phyloP scores from a whole-genome alignment of 1,140 invertebrate genomes.

The Proctacanthus coquilletti region DNA sequence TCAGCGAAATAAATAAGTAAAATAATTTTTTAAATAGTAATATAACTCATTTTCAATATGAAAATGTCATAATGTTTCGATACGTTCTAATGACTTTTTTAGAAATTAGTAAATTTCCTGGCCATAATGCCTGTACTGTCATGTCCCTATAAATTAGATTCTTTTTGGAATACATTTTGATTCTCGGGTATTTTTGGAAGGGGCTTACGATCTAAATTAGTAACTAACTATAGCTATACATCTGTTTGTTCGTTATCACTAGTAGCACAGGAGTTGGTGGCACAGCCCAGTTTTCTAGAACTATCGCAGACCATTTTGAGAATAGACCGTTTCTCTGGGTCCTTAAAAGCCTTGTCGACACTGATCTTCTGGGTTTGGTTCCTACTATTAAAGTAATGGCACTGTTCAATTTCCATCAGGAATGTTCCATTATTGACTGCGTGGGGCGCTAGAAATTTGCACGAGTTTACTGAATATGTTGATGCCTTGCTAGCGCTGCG shows the following conservation, averaged over 20 bases:
- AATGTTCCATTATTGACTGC: neutral
- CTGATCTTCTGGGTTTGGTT: neutral
- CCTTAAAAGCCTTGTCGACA: neutral
- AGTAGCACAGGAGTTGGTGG: neutral
- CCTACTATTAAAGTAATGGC: neutral
- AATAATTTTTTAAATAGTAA: too few relatives aligned
- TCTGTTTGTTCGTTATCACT: constrained; percentile 1
- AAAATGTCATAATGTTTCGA: too few relatives aligned
- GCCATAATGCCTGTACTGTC: too few relatives aligned
- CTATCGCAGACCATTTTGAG: constrained; percentile 1
- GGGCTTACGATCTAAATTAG: too few relatives aligned
- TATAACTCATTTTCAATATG: too few relatives aligned
- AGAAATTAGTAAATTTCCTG: too few relatives aligned
- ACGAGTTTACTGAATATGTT: constrained; percentile 22
- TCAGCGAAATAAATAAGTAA: too few relatives aligned
- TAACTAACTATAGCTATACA: too few relatives aligned
- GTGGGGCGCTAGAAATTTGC: constrained; percentile 21
- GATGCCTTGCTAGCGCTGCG: constrained; percentile 22
- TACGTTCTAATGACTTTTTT: too few relatives aligned
- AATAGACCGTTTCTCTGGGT: neutral
- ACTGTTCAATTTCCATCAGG: neutral
- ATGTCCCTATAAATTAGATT: too few relatives aligned
- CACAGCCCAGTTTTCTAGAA: constrained; percentile 2
- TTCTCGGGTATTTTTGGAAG: too few relatives aligned
- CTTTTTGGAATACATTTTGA: too few relatives aligned